Percentiles rank a stretch among this genome's conserved stretches.
Conservation (phyloP, 2,888 invertebrate genomes). For the Agrochola macilenta region DNA sequence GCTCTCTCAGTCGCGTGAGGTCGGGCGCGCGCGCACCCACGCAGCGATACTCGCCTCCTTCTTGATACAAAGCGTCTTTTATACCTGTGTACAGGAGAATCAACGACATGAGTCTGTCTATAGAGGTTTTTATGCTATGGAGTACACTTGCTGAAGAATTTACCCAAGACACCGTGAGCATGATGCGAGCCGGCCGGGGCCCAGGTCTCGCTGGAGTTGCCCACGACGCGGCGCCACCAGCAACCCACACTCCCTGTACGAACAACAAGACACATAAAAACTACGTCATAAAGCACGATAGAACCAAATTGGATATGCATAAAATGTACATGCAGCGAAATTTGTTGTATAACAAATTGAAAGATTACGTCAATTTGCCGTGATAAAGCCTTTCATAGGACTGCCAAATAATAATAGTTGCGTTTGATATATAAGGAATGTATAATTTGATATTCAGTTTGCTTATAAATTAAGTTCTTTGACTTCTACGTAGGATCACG, state of each 20-base stretch:
- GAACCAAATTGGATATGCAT: background rate
- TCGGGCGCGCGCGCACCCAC: conserved; percentile 88
- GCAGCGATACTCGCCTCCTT: conserved; percentile 94
- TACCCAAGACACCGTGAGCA: conserved; percentile 87
- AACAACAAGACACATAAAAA: background rate
- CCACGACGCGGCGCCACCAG: conserved; percentile 87
- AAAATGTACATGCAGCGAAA: background rate
- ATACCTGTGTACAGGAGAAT: conserved; percentile 80
- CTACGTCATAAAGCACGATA: background rate
- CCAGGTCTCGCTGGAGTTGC: conserved; percentile 83
- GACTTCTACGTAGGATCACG: background rate
- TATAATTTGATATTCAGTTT: background rate
- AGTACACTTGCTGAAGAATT: conserved; percentile 1
- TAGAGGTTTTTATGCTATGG: background rate
- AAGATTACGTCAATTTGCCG: background rate
- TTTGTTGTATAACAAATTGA: background rate
- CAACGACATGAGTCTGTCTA: background rate
- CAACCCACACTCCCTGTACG: conserved; percentile 85
- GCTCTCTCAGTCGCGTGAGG: conserved; percentile 79
- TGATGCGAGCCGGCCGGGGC: conserved; percentile 85
- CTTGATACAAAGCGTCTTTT: conserved; percentile 94
- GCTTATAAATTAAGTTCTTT: background rate
- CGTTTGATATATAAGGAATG: background rate
- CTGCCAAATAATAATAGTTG: background rate
- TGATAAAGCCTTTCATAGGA: background rate